Conservation (phyloP, 2,113 vertebrate species). For the Ammodytes marinus region DNA sequence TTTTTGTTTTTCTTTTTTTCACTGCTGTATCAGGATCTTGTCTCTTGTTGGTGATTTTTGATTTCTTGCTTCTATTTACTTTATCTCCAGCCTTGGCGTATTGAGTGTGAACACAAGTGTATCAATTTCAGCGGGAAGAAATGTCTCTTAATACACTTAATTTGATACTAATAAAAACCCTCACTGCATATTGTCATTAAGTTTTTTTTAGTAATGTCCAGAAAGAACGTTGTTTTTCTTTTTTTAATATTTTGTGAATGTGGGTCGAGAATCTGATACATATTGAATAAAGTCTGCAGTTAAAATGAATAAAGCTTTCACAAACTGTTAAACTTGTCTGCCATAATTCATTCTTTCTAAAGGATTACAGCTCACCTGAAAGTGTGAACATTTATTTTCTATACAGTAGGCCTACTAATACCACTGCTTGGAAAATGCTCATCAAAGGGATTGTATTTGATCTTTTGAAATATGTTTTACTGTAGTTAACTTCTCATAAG, state of each 20-base stretch:
- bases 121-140: constrained; percentile 29
- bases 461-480: no score
- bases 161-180: constrained; percentile 63
- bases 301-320: constrained; percentile 58
- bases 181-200: constrained; percentile 38
- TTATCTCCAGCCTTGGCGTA: constrained; percentile 1
- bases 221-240: constrained; percentile 6
- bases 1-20: background rate
- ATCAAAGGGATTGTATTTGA: no score
- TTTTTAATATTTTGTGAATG: constrained; percentile 41
- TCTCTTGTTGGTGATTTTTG: constrained; percentile 18
- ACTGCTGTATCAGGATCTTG: constrained; percentile 18
- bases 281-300: constrained; percentile 21
- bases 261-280: background rate
- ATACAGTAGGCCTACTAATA: no score
- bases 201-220: constrained; percentile 27
- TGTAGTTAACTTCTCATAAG: background rate
- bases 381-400: background rate
- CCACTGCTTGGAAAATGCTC: no score
- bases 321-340: constrained; percentile 8
- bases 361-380: background rate
- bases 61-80: constrained; percentile 14
- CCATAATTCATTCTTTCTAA: background rate
- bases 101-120: constrained; percentile 14
- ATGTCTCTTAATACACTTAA: constrained; percentile 31